These are phyloP conservation scores for Coracopsis vasa DNA, from an alignment of 2,113 vertebrate genomes.

Conservation along the genomic window DNA sequence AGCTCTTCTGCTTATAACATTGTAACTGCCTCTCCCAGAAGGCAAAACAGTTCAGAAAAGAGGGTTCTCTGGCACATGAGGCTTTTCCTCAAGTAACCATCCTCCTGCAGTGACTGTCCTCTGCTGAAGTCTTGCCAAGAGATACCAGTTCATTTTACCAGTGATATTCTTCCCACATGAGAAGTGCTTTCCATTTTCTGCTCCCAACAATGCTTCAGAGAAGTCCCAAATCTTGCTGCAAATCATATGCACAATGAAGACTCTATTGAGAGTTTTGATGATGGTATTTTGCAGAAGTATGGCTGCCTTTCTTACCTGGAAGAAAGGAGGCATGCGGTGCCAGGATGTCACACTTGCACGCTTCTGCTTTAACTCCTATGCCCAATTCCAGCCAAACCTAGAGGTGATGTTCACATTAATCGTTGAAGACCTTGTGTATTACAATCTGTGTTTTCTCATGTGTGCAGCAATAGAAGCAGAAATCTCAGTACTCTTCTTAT, in stretches of 20 bases:
- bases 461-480: constrained; percentile 79
- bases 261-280: neutral
- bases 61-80: neutral
- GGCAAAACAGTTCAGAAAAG: neutral
- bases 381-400: neutral
- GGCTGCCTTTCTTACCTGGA: neutral
- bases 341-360: neutral
- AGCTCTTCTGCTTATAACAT: neutral
- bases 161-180: neutral
- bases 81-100: neutral
- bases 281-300: neutral
- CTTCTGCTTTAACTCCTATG: neutral
- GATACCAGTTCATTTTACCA: neutral
- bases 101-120: neutral
- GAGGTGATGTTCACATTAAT: neutral
- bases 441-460: constrained; percentile 83
- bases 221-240: neutral
- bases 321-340: neutral
- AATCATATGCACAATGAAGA: neutral
- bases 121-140: neutral
- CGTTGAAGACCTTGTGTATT: neutral
- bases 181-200: neutral
- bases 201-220: neutral
- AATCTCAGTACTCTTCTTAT: constrained; percentile 88
- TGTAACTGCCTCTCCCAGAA: neutral